These are phyloP conservation scores for Triops longicaudatus DNA, from an alignment of 1,140 invertebrate species.

Conservation along the genomic window DNA sequence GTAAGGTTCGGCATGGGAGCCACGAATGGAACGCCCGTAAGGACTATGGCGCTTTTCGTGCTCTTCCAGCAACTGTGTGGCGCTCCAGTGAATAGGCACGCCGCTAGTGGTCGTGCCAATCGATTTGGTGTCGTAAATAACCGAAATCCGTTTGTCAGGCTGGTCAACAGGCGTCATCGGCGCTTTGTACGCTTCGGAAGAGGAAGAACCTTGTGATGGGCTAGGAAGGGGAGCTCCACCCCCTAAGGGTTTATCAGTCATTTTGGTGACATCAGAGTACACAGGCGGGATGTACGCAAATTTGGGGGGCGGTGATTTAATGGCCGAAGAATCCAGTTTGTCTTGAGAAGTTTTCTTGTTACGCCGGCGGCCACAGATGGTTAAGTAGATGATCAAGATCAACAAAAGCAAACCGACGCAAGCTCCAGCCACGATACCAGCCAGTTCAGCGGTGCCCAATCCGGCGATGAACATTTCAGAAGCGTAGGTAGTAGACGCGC, in stretches of 20 bases:
- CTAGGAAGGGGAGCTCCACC: conserved; percentile 18
- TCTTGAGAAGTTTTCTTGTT: conserved; percentile 17
- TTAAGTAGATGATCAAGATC: conserved; percentile 25
- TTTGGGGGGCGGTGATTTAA: conserved; percentile 9
- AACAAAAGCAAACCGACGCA: conserved; percentile 26
- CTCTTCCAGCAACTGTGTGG: conserved; percentile 49
- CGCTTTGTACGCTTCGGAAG: background rate
- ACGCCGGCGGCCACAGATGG: conserved; percentile 18
- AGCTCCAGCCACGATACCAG: conserved; percentile 27
- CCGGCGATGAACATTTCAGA: conserved; percentile 24
- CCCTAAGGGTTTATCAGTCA: background rate
- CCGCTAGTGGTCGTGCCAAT: background rate
- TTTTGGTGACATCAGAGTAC: background rate
- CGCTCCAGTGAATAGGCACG: conserved; percentile 41
- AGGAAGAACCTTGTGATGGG: background rate
- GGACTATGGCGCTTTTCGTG: conserved; percentile 49
- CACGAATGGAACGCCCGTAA: conserved; percentile 30
- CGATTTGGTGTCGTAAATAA: conserved; percentile 23
- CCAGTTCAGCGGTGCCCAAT: conserved; percentile 24
- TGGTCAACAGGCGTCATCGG: conserved; percentile 16
- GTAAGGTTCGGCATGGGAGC: conserved; percentile 20
- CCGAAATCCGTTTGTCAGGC: conserved; percentile 4
- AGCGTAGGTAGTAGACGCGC: conserved; percentile 5
- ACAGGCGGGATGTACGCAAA: conserved; percentile 21
- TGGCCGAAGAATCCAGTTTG: background rate